These are phyloP conservation scores for Anguilla japonica DNA, from an alignment of 2,113 vertebrate species.

Conservation along the genomic window DNA sequence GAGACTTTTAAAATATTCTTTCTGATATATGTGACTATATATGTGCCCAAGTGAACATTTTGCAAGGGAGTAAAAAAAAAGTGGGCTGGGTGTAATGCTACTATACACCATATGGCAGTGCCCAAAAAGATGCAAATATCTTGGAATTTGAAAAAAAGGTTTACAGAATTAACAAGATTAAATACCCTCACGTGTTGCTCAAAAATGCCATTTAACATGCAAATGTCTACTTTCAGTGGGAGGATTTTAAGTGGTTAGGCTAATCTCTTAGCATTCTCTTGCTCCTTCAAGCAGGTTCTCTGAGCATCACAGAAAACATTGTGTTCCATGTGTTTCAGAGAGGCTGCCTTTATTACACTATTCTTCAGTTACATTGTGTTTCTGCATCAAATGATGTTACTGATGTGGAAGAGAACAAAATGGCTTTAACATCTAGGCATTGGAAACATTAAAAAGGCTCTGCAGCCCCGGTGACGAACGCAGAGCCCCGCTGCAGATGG, in stretches of 20 bases:
- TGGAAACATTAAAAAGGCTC: neutral
- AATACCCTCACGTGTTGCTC: neutral
- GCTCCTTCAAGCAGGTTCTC: neutral
- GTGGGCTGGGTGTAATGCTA: neutral
- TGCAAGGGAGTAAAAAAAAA: neutral
- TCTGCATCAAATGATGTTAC: constrained; percentile 12
- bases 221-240: neutral
- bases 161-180: neutral
- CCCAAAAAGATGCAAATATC: neutral
- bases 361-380: constrained; percentile 26
- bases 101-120: neutral
- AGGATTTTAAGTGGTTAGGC: neutral
- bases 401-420: constrained; percentile 17
- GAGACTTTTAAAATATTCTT: neutral
- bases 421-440: constrained; percentile 29
- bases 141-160: neutral
- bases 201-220: neutral
- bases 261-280: neutral
- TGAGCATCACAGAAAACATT: neutral
- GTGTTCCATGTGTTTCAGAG: constrained; percentile 16
- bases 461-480: neutral
- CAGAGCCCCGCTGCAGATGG: neutral
- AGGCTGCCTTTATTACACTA: constrained; percentile 18
- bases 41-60: neutral
- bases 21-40: neutral